Evolutionary conservation across 1,140 invertebrate species (phyloP), one percentile per base, ranked within the genome.

Genomic region (Babylonia areolata): DNA sequence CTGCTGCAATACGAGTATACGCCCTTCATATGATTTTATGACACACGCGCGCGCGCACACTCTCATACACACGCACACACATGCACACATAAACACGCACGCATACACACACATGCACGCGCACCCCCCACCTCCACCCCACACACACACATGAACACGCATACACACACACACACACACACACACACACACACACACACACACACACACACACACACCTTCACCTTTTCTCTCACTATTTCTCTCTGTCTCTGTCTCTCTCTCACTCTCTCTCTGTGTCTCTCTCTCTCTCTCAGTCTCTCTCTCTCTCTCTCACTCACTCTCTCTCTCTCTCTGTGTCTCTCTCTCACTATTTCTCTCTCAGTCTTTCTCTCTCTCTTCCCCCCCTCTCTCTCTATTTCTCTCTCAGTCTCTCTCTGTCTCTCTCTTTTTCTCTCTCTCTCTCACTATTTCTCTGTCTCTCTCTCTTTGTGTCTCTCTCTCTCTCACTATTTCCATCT

Each of bases 181-280:
- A 77, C 73, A 77, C 39, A 73, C 28, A 73, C 69, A 73, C 33
- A 35, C 69, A 73, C 69, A 73, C 33, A 35, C 69, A 73, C 69
- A 73, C 69, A 31, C 69, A 39, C 33, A 73, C 71, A 73, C 71
- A 73, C n/a, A 73, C 71, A 73, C 71, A 31, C n/a, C 0, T 37
- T 11, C 28, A 35, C 28, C 28, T n/a, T 73, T 6, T 35, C 71
- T 73, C 9, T 31, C 71, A 9, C 6, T 73, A 9, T 73, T 9
- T 73, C 28, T 73, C 9, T 73, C 28, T n/a, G 35, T 35, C 28
- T 35, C 6, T 73, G 9, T 73, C 9, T 73, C 35, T n/a, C 9
- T 73, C 28, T n/a, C 6, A 12, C n/a, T 35, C 6, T n/a, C n/a
- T 73, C 71, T 31, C 9, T 35, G 6, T 51, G 9, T 51, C 46